Conservation (phyloP, 2,797 vertebrate species). For the Coregonus suidteri region DNA sequence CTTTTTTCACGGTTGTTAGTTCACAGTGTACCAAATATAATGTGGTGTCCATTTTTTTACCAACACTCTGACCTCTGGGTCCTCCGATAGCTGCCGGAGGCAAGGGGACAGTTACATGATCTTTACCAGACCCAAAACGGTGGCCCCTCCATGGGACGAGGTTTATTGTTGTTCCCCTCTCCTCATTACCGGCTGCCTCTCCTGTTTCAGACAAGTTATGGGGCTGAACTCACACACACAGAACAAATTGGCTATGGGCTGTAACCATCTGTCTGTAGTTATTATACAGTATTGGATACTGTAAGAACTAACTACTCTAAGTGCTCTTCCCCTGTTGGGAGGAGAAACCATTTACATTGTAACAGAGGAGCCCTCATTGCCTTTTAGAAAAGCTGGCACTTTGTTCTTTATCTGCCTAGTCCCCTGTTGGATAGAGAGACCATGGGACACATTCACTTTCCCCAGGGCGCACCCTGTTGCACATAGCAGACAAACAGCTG, state of each 20-base stretch:
- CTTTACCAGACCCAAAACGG: constrained; percentile 10
- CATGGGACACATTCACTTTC: not conserved
- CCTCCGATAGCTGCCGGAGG: constrained; percentile 14
- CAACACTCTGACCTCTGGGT: not conserved
- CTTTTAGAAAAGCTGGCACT: no score
- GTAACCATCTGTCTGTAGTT: no score
- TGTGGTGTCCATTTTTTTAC: not conserved
- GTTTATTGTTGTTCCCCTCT: constrained; percentile 6
- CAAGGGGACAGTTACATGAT: not conserved
- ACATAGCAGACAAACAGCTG: not conserved
- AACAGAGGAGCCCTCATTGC: not conserved
- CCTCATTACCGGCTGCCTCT: not conserved
- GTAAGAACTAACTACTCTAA: not conserved
- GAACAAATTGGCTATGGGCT: no score
- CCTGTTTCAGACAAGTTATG: no score
- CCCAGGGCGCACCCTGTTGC: not conserved
- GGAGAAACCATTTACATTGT: not conserved
- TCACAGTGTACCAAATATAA: not conserved
- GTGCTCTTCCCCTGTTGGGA: not conserved
- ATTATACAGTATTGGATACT: no score
- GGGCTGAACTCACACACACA: no score
- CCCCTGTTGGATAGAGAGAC: not conserved
- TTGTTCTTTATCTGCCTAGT: no score
- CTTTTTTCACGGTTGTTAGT: not conserved
- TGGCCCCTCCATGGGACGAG: constrained; percentile 11